A percentile compares a stretch with the other conserved stretches of the same genome.
phyloP scores from a whole-genome alignment of 2,888 invertebrate genomes.

The Metellina segmentata region DNA sequence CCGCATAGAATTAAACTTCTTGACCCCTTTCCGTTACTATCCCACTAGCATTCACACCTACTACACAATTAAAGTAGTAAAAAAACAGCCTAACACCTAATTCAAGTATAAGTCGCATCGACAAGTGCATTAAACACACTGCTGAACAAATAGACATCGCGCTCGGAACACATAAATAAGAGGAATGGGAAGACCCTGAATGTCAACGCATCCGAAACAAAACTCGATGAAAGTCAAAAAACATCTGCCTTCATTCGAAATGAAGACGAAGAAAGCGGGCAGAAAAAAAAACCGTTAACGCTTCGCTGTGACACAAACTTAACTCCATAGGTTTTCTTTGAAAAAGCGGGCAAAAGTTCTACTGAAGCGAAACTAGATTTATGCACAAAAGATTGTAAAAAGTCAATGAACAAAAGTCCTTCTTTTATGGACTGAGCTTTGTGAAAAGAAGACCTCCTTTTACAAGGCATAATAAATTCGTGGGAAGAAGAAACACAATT shows the following conservation, averaged over 20 bases:
- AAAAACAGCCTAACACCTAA: no score
- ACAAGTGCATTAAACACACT: no score
- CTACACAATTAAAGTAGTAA: no score
- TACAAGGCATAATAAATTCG: conserved; percentile 65
- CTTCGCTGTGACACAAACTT: conserved; percentile 7
- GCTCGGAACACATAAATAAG: neutral
- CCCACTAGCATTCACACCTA: no score
- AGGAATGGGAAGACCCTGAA: neutral
- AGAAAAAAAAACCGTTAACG: conserved; percentile 13
- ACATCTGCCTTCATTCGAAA: conserved; percentile 24
- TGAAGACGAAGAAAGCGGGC: neutral
- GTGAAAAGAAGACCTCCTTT: conserved; percentile 24
- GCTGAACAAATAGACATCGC: neutral
- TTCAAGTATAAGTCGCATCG: no score
- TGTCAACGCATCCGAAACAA: neutral
- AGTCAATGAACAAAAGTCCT: conserved; percentile 38
- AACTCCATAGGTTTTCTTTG: conserved; percentile 29
- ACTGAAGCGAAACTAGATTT: conserved; percentile 15
- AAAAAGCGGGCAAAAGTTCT: neutral
- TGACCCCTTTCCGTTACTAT: no score
- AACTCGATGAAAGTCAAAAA: neutral
- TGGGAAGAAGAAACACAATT: conserved; percentile 30
- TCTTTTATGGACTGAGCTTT: neutral
- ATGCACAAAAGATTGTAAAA: conserved; percentile 31
- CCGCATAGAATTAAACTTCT: no score